Evolutionary conservation across 2,888 invertebrate species (phyloP).

Genomic region (Tetranychus piercei): DNA sequence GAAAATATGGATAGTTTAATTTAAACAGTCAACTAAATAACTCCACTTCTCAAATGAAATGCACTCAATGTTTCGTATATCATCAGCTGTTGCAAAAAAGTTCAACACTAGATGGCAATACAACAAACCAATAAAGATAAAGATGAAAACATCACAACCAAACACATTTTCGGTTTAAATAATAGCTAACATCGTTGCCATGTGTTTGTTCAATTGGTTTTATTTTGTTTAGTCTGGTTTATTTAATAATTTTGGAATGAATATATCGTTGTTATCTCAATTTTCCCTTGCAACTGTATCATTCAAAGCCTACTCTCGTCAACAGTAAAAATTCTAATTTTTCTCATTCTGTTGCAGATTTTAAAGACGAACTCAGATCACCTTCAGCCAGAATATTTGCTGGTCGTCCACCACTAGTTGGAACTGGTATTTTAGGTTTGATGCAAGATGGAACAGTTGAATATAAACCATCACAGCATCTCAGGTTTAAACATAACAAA

Average conservation of each 20-base stretch:
- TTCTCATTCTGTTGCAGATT: constrained; percentile 36
- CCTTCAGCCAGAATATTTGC: constrained; percentile 72
- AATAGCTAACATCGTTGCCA: too few species aligned
- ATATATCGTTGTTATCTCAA: constrained; percentile 5
- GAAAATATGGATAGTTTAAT: too few species aligned
- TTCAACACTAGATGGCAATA: too few species aligned
- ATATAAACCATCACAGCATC: neutral
- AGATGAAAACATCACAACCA: too few species aligned
- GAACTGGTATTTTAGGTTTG: constrained; percentile 46
- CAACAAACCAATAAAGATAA: too few species aligned
- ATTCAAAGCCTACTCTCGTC: constrained; percentile 51
- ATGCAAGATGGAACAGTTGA: neutral
- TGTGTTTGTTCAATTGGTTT: too few species aligned
- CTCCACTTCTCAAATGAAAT: too few species aligned
- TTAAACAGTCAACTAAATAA: too few species aligned
- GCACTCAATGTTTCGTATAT: too few species aligned
- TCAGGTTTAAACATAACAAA: neutral
- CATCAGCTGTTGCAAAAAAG: too few species aligned
- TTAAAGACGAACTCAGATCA: constrained; percentile 53
- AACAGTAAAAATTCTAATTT: constrained; percentile 12
- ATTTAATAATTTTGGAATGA: neutral
- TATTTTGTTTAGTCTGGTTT: too few species aligned
- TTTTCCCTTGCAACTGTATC: constrained; percentile 30
- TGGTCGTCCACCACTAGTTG: constrained; percentile 59
- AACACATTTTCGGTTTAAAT: too few species aligned